Conservation (phyloP, 2,113 vertebrate species). For the Scatophagus argus region DNA sequence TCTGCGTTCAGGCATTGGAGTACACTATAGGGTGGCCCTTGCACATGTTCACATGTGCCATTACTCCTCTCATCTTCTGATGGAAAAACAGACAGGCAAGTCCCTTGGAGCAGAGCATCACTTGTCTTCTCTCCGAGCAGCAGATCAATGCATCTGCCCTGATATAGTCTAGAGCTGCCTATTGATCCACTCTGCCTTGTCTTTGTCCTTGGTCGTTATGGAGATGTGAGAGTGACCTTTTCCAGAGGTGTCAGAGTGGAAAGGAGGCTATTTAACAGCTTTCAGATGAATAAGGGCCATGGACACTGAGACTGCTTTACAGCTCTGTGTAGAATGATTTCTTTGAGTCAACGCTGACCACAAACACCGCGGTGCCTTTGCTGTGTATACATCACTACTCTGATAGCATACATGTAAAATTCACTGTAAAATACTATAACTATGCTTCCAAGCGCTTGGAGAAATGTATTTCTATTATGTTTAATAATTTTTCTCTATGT, state of each 20-base stretch:
- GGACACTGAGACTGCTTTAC: background rate
- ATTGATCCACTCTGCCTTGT: slow-evolving; percentile 74
- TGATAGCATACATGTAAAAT: background rate
- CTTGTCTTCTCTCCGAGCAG: slow-evolving; percentile 42
- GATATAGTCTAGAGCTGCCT: slow-evolving; percentile 67
- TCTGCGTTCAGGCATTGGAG: background rate
- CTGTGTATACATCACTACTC: background rate
- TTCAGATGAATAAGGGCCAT: background rate
- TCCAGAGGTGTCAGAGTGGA: slow-evolving; percentile 56
- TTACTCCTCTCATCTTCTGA: slow-evolving; percentile 29
- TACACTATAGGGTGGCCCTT: background rate
- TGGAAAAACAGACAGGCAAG: slow-evolving; percentile 40
- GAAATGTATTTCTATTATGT: too few species aligned
- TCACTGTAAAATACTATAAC: background rate
- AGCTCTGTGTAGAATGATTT: background rate
- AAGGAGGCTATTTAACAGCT: slow-evolving; percentile 50
- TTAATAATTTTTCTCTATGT: too few species aligned
- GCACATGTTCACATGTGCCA: slow-evolving; percentile 14
- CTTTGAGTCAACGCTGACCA: background rate
- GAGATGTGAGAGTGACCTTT: slow-evolving; percentile 80
- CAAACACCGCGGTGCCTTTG: background rate
- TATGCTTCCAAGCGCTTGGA: background rate
- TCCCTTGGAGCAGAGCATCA: slow-evolving; percentile 55
- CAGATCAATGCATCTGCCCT: slow-evolving; percentile 75
- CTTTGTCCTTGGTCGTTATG: slow-evolving; percentile 79